phyloP scores from a whole-genome alignment of 2,888 invertebrate genomes.

The Candidula unifasciata region DNA sequence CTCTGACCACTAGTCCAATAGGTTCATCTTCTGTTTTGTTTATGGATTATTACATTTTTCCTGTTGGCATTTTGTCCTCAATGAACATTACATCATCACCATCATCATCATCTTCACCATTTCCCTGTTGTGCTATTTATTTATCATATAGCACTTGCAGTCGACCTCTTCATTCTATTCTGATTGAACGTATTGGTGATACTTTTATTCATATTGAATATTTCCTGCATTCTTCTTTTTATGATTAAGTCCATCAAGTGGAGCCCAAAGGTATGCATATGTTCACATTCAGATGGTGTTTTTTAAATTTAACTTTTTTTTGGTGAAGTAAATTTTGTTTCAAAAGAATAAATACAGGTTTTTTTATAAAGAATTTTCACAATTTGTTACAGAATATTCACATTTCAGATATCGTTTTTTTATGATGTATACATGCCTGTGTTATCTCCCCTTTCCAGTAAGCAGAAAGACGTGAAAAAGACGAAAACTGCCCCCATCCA shows the following conservation, averaged over 20 bases:
- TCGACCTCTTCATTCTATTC: no score
- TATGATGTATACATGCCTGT: background rate
- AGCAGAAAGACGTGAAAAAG: conserved; percentile 68
- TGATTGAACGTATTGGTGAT: no score
- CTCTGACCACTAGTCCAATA: no score
- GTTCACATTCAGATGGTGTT: background rate
- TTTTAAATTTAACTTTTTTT: background rate
- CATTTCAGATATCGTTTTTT: background rate
- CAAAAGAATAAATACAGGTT: background rate
- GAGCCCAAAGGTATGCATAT: background rate
- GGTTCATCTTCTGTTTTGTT: no score
- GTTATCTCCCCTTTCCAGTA: conserved; percentile 58
- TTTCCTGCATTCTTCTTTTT: background rate
- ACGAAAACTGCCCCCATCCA: conserved; percentile 70
- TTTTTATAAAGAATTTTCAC: background rate
- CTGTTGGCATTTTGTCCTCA: no score
- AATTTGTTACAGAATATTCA: conserved; percentile 3
- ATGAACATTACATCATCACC: no score
- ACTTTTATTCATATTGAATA: background rate
- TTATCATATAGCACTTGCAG: no score
- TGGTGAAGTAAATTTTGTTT: background rate
- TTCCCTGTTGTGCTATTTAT: no score
- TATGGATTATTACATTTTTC: no score
- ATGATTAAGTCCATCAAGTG: background rate
- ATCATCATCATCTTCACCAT: no score